Conservation (phyloP, 2,888 invertebrate genomes). For the Rhynchonema sp. region DNA sequence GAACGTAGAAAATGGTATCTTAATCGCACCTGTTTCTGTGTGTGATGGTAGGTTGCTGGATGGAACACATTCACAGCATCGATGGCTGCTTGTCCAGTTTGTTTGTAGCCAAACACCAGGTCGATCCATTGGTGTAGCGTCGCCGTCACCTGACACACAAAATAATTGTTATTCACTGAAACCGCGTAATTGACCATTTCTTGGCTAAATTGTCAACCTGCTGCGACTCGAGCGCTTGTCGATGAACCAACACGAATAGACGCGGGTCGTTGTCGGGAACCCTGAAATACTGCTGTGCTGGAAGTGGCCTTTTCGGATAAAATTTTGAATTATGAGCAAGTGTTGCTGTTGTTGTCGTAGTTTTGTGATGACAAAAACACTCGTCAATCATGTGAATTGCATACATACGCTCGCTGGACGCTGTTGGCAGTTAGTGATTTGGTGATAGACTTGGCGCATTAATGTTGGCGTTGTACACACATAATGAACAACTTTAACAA, state of each 20-base stretch:
- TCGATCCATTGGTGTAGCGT: constrained; percentile 97
- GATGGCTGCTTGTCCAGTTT: constrained; percentile 47
- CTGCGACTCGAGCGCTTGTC: constrained; percentile 62
- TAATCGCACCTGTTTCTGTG: background rate
- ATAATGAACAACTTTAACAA: too few relatives aligned
- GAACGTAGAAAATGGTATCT: too few relatives aligned
- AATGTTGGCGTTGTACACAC: too few relatives aligned
- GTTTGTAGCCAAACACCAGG: constrained; percentile 87
- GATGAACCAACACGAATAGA: constrained; percentile 80
- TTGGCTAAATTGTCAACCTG: constrained; percentile 40
- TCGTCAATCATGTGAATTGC: too few relatives aligned
- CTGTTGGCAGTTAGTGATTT: too few relatives aligned
- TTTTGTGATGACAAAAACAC: too few relatives aligned
- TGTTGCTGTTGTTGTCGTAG: too few relatives aligned
- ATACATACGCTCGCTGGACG: too few relatives aligned
- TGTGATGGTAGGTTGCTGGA: constrained; percentile 30
- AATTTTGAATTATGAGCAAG: too few relatives aligned
- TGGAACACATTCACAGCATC: constrained; percentile 93
- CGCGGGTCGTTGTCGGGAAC: constrained; percentile 68
- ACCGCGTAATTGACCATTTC: background rate
- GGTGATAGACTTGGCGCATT: too few relatives aligned
- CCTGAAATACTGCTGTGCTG: too few relatives aligned
- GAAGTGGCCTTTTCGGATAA: too few relatives aligned
- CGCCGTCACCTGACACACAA: constrained; percentile 49
- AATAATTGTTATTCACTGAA: background rate